Conservation (phyloP, 2,888 invertebrate genomes). For the Phymatocera aterrima region DNA sequence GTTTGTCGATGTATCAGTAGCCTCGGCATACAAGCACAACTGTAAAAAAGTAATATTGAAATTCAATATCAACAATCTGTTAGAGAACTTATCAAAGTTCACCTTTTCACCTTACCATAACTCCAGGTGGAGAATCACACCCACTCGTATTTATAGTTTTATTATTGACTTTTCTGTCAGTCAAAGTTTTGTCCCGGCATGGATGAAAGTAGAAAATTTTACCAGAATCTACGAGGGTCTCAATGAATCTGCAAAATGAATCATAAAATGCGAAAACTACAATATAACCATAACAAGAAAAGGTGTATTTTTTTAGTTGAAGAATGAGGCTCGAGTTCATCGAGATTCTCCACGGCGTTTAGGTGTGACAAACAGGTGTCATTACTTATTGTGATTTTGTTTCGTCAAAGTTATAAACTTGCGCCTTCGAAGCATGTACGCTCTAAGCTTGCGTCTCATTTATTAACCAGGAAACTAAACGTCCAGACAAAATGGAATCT, state of each 20-base stretch:
- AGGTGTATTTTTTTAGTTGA: neutral
- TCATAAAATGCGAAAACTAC: slow-evolving; percentile 68
- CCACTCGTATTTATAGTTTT: slow-evolving; percentile 2
- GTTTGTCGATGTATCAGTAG: slow-evolving; percentile 34
- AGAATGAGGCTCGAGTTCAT: no score
- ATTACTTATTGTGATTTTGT: no score
- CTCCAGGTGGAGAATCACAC: slow-evolving; percentile 51
- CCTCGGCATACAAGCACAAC: slow-evolving; percentile 56
- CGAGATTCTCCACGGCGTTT: no score
- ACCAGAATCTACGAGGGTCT: slow-evolving; percentile 45
- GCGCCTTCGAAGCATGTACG: no score
- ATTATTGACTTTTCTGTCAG: slow-evolving; percentile 43
- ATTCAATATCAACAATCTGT: neutral
- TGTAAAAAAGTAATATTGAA: slow-evolving; percentile 49
- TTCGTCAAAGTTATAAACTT: no score
- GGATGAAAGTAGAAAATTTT: slow-evolving; percentile 70
- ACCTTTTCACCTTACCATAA: slow-evolving; percentile 56
- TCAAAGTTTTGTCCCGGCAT: slow-evolving; percentile 63
- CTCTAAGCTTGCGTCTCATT: no score
- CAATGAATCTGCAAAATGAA: slow-evolving; percentile 34
- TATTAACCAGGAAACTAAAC: no score
- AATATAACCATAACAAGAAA: neutral
- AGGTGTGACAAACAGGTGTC: no score
- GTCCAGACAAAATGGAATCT: no score
- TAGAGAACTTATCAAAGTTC: neutral